Evolutionary conservation across 2,797 vertebrate genomes (phyloP), one percentile per base, ranked within the genome.

Genomic region (Nannoperca australis): DNA sequence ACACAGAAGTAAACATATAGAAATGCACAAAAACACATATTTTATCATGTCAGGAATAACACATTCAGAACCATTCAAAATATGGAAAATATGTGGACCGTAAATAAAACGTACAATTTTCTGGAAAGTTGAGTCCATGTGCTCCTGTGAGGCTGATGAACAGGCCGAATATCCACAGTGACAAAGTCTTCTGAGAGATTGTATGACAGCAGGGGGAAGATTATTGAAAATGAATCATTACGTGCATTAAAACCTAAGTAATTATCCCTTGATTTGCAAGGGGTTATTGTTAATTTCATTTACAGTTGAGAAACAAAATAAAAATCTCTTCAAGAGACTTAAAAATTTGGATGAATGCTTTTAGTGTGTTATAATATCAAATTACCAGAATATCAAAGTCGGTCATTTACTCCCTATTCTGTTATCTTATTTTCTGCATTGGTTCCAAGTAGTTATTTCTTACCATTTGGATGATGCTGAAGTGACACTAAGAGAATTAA

Each of bases 381-480:
- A 51, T 56, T 0, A 59, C 6, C 8, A 61, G 9, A 66, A 60
- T n/a, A 53, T 5, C 5, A 59, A 67, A 24, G 2, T 22, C 55
- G 7, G 8, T 11, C 2, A 32, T 70, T 67, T 38, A 30, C 45
- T 61, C 14, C 11, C 5, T 50, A 10, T 60, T 56, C 2, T 69
- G 42, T 32, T 3, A 61, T 50, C 20, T 36, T 22, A 56, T 32
- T 49, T 1, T 7, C 30, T 54, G 27, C 27, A 58, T 17, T 50
- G 20, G 14, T 20, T 22, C 30, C 6, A 20, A 36, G 38, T 10
- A 8, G 14, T 30, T 6, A 11, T 64, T 49, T 70, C 90, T 93
- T 91, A 93, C 91, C 91, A 83, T 93, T 64, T 59, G 9, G 73
- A 60, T 47, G 64, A 78, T 70, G 73, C 69, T 69, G 62, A 65